Conservation (phyloP, 2,113 vertebrate species). For the Cromileptes altivelis region DNA sequence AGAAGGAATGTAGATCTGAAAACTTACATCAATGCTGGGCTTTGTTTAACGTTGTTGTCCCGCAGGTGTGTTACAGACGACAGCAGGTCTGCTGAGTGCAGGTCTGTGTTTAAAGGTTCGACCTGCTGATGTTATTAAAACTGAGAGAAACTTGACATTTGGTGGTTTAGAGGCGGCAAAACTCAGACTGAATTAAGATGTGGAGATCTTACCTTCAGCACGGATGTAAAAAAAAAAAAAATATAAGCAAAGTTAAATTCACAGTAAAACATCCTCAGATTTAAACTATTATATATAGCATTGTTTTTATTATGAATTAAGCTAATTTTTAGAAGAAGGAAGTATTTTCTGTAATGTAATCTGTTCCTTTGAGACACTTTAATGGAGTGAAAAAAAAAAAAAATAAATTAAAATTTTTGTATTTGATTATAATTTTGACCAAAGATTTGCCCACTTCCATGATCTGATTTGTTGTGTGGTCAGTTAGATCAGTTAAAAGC, state of each 20-base stretch:
- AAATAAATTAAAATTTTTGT: too few relatives aligned
- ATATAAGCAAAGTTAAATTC: not conserved
- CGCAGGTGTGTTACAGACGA: conserved; percentile 34
- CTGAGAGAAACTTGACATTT: not conserved
- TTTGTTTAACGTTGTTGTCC: not conserved
- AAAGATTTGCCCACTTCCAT: too few relatives aligned
- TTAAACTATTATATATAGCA: too few relatives aligned
- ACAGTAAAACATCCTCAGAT: too few relatives aligned
- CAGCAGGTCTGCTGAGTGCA: conserved; percentile 2
- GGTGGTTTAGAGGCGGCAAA: not conserved
- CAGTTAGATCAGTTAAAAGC: too few relatives aligned
- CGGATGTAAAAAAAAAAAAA: not conserved
- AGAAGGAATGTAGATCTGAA: conserved; percentile 42
- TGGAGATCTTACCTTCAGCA: not conserved
- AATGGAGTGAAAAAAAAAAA: too few relatives aligned
- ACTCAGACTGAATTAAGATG: not conserved
- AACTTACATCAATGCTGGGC: conserved; percentile 1
- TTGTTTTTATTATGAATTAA: too few relatives aligned
- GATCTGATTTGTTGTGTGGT: too few relatives aligned
- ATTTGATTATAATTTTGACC: too few relatives aligned
- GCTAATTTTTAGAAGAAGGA: too few relatives aligned
- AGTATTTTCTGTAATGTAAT: too few relatives aligned
- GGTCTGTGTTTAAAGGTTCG: conserved; percentile 15
- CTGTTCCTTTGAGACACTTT: too few relatives aligned
- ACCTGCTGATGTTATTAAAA: not conserved